These are phyloP conservation scores for Ancistrus triradiatus DNA, from an alignment of 2,113 vertebrate species.

Conservation along the genomic window DNA sequence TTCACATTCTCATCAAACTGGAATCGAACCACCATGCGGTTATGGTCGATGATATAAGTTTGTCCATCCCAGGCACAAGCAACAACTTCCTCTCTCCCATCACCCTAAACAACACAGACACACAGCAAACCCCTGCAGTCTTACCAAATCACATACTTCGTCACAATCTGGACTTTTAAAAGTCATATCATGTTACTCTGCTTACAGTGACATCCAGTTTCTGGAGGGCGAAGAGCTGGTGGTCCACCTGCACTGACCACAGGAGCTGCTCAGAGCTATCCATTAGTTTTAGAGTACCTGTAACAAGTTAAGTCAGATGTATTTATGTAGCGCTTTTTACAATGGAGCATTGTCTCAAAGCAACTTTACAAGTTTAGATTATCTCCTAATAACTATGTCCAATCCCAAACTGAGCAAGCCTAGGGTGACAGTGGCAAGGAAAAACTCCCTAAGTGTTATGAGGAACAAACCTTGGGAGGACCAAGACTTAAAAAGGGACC, in stretches of 20 bases:
- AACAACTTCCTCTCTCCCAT: conserved; percentile 91
- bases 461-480: too few species aligned
- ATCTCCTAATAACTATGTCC: too few species aligned
- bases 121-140: too few species aligned
- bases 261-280: conserved; percentile 87
- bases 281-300: conserved; percentile 94
- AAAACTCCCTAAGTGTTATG: too few species aligned
- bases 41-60: conserved; percentile 95
- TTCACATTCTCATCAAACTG: conserved; percentile 97
- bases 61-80: conserved; percentile 98
- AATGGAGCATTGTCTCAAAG: too few species aligned
- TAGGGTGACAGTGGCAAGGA: too few species aligned
- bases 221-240: conserved; percentile 94
- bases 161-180: background rate
- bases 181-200: conserved; percentile 11
- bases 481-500: too few species aligned
- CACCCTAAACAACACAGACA: conserved; percentile 71
- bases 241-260: conserved; percentile 97
- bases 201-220: conserved; percentile 95
- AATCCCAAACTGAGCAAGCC: too few species aligned
- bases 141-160: too few species aligned
- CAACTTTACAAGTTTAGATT: too few species aligned
- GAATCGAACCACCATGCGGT: conserved; percentile 87
- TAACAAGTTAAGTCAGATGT: background rate
- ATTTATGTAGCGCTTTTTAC: too few species aligned